Evolutionary conservation across 1,140 invertebrate genomes (phyloP).

Genomic region (Saccostrea glomerata): DNA sequence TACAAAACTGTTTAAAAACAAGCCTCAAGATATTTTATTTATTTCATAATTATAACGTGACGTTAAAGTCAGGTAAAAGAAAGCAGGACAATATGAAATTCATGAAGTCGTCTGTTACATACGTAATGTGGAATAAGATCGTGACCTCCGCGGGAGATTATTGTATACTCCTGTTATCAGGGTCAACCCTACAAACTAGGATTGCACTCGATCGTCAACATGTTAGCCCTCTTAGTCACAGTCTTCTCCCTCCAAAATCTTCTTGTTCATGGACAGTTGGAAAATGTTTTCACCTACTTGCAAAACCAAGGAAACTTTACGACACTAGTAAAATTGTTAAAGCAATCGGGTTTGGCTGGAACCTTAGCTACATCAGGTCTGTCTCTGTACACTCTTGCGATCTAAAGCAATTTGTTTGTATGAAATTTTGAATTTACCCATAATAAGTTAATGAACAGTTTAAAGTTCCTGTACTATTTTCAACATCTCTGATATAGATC

Average conservation of each 20-base stretch:
- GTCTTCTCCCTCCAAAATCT: neutral
- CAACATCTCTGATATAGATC: no score
- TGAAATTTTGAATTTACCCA: no score
- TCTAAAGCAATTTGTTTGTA: neutral
- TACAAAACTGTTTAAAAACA: neutral
- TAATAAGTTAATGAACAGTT: no score
- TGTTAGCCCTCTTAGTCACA: neutral
- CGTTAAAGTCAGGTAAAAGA: neutral
- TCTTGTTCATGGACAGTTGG: neutral
- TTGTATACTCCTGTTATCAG: neutral
- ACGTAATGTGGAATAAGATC: neutral
- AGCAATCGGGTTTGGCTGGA: constrained; percentile 1
- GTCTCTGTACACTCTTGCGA: neutral
- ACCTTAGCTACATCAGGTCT: constrained; percentile 26
- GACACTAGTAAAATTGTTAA: constrained; percentile 20
- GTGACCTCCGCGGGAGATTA: neutral
- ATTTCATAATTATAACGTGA: neutral
- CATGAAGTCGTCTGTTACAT: neutral
- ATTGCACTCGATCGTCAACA: neutral
- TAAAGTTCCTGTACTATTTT: no score
- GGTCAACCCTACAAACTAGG: neutral
- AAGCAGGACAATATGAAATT: neutral
- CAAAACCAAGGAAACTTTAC: constrained; percentile 30
- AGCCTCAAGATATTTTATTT: neutral
- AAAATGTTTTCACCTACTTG: neutral